These are phyloP conservation scores for Gymnocypris eckloni DNA, from an alignment of 2,797 vertebrate species.

Conservation along the genomic window DNA sequence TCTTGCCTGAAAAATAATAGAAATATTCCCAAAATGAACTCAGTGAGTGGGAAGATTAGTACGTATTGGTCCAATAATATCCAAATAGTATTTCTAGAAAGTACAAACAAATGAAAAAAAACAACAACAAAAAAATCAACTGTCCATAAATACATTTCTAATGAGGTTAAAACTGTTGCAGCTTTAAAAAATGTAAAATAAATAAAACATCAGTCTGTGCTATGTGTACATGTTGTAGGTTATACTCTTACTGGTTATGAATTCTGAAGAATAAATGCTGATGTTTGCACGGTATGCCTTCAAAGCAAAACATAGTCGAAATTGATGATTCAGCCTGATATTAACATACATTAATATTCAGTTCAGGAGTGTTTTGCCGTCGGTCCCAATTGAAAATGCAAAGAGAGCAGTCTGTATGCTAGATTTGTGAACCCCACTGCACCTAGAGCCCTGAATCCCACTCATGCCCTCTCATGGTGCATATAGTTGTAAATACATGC, in stretches of 20 bases:
- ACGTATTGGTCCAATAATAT: not conserved
- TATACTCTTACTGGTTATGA: not conserved
- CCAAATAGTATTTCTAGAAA: not conserved
- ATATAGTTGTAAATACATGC: slow-evolving; percentile 29
- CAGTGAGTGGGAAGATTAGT: not conserved
- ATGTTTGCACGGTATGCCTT: slow-evolving; percentile 64
- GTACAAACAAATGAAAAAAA: not conserved
- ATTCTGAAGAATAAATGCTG: slow-evolving; percentile 65
- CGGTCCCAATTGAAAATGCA: slow-evolving; percentile 74
- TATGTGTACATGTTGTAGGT: not conserved
- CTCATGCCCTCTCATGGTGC: slow-evolving; percentile 52
- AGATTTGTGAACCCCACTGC: slow-evolving; percentile 39
- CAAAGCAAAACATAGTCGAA: slow-evolving; percentile 65
- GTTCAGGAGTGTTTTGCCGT: slow-evolving; percentile 70
- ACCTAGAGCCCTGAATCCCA: slow-evolving; percentile 54
- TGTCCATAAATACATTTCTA: not conserved
- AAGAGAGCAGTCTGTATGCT: slow-evolving; percentile 58
- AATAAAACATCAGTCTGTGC: not conserved
- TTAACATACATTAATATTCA: slow-evolving; percentile 73
- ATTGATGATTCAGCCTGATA: slow-evolving; percentile 71
- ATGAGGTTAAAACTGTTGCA: not conserved
- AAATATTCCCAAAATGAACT: not conserved
- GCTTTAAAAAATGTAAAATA: not conserved
- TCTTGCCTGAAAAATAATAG: not conserved
- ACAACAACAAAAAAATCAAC: not conserved